Base-by-base conservation (phyloP, 2,113 vertebrate genomes). In the Neoarius graeffei region DNA sequence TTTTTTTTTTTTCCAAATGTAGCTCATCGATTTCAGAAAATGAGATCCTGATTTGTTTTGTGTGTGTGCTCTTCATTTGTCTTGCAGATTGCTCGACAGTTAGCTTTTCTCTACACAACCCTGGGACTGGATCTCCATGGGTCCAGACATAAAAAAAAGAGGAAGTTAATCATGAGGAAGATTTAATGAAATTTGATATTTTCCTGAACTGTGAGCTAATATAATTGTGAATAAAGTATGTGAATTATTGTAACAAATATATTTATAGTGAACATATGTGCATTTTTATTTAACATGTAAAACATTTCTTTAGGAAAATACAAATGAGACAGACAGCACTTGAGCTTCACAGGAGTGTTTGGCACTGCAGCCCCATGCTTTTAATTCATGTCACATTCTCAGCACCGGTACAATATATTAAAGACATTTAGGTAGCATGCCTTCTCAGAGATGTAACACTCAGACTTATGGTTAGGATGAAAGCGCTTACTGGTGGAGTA, bases 101-200 rank as follows among this genome's bases (percentile, higher is more conserved):
- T 99, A 80, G 95, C 97, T 76, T 99, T 99, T 94, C 94, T 99
- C 5, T 95, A 97, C 86, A 94, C 92, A 30, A 96, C 97, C 90
- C 94, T 98, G 87, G 93, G 94, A 87, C 92, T 98, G 82, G 93
- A 94, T 56, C 42, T 5, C 64, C 89, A 87, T 79, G 71, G 30
- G 60, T 27, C 52, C 52, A 86, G n/a, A 59, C 25, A 81, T 80
- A 88, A 73, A 93, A 73, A 73, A 20, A 93, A 76, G 56, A 11
- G 7, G 62, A 84, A 71, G 42, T 27, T 23, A 83, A 56, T 80
- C 69, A 60, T 83, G 71, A 42, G 9, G 23, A 86, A 79, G 25
- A 56, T 14, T 27, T 14, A 3, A 54, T 54, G 59, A 64, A 67
- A 67, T 52, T 76, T 69, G 48, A 30, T 25, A 52, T 62, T 30